Conservation (phyloP, 2,888 invertebrate genomes). For the Watsonalla cultraria region DNA sequence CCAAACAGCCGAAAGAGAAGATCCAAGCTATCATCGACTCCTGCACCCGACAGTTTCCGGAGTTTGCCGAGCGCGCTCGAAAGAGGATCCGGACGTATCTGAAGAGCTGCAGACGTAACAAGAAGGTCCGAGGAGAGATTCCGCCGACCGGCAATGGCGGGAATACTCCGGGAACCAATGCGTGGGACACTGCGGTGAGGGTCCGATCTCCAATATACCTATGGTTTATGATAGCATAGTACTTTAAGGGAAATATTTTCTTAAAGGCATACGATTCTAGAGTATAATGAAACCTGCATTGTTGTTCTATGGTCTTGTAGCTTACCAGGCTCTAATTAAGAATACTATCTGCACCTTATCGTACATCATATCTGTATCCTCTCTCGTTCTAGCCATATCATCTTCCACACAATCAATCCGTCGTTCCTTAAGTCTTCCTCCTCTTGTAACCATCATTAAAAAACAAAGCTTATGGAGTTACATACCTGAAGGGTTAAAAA, state of each 20-base stretch:
- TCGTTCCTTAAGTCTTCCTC: too few species aligned
- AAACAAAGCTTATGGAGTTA: too few species aligned
- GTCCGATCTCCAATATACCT: slow-evolving; percentile 56
- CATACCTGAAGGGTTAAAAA: too few species aligned
- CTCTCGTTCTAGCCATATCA: too few species aligned
- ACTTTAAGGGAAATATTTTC: slow-evolving; percentile 6
- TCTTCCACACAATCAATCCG: too few species aligned
- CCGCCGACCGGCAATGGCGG: slow-evolving; percentile 57
- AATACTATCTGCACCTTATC: too few species aligned
- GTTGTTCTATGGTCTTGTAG: too few species aligned
- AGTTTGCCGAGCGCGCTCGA: slow-evolving; percentile 95
- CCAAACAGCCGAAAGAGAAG: slow-evolving; percentile 98
- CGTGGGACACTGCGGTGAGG: slow-evolving; percentile 93
- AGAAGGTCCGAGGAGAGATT: slow-evolving; percentile 90
- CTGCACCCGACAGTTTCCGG: slow-evolving; percentile 97
- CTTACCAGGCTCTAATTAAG: too few species aligned
- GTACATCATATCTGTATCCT: too few species aligned
- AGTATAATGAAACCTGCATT: too few species aligned
- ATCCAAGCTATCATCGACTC: slow-evolving; percentile 98
- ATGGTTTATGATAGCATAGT: slow-evolving; percentile 25
- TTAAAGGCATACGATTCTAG: too few species aligned
- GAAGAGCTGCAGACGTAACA: slow-evolving; percentile 96
- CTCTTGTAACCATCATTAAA: too few species aligned
- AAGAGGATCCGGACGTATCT: slow-evolving; percentile 96
- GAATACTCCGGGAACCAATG: slow-evolving; percentile 63